Conservation (phyloP, 2,113 vertebrate species). For the Saimiri boliviensis region DNA sequence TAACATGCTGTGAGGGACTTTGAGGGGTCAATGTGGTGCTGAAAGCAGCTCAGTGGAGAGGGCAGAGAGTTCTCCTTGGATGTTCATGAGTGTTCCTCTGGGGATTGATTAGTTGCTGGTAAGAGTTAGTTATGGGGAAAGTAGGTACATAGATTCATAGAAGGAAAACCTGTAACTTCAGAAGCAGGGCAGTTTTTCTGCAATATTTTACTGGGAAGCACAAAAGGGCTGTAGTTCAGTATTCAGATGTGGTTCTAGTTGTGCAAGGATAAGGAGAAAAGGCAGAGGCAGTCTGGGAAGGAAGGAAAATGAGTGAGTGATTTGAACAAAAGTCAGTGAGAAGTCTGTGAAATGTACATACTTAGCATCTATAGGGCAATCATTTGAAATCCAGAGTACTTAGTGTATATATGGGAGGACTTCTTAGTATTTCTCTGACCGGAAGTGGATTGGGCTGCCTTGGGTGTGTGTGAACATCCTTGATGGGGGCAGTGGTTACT, state of each 20-base stretch:
- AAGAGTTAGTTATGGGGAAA: background rate
- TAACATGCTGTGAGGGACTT: background rate
- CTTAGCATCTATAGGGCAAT: background rate
- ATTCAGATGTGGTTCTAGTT: background rate
- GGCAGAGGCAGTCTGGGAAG: background rate
- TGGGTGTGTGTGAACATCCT: background rate
- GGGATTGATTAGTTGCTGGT: background rate
- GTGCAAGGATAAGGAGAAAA: background rate
- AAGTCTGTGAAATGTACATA: background rate
- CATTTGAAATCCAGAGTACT: background rate
- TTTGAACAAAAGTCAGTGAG: background rate
- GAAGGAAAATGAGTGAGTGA: background rate
- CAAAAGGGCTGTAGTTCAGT: background rate
- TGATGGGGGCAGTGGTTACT: background rate
- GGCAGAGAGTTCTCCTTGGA: background rate
- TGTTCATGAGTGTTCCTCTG: background rate
- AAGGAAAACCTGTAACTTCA: constrained; percentile 11
- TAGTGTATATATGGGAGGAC: background rate
- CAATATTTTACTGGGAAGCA: background rate
- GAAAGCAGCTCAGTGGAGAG: background rate
- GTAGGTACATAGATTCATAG: background rate
- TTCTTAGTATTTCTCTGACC: background rate
- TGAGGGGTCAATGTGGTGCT: background rate
- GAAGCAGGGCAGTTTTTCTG: background rate
- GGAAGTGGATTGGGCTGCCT: background rate